Evolutionary conservation across 2,797 vertebrate genomes (phyloP).

Genomic region (Cirrhinus molitorella): DNA sequence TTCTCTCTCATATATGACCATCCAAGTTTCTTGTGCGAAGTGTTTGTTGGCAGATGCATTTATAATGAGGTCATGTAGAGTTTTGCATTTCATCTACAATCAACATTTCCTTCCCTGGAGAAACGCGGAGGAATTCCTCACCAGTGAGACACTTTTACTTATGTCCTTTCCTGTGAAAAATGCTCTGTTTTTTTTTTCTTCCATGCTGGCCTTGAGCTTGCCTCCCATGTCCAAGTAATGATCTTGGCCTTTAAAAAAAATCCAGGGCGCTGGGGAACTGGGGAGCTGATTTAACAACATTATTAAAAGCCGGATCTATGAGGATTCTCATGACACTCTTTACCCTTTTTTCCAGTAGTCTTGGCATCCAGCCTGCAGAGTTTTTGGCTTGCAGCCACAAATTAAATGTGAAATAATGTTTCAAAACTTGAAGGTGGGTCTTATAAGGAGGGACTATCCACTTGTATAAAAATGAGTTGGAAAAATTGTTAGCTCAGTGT

Average conservation of each 20-base stretch:
- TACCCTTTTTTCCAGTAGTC: slow-evolving; percentile 21
- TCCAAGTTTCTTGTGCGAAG: background rate
- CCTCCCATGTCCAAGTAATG: slow-evolving; percentile 24
- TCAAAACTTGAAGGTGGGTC: slow-evolving; percentile 22
- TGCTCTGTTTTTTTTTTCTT: slow-evolving; percentile 11
- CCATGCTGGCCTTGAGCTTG: slow-evolving; percentile 15
- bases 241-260: slow-evolving; percentile 26
- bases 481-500: background rate
- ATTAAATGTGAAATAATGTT: slow-evolving; percentile 45
- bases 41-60: slow-evolving; percentile 29
- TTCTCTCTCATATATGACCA: background rate
- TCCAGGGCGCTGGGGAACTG: background rate
- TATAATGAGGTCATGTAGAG: slow-evolving; percentile 37
- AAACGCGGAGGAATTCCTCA: slow-evolving; percentile 52
- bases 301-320: slow-evolving; percentile 24
- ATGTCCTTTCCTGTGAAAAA: slow-evolving; percentile 42
- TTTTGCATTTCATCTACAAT: slow-evolving; percentile 36
- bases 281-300: slow-evolving; percentile 39
- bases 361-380: slow-evolving; percentile 51
- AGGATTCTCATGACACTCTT: slow-evolving; percentile 44
- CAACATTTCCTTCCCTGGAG: slow-evolving; percentile 60
- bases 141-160: slow-evolving; percentile 51
- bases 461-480: background rate
- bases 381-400: slow-evolving; percentile 50
- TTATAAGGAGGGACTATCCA: background rate